Conservation (phyloP, 2,797 vertebrate species). For the Lindbergichthys nudifrons region DNA sequence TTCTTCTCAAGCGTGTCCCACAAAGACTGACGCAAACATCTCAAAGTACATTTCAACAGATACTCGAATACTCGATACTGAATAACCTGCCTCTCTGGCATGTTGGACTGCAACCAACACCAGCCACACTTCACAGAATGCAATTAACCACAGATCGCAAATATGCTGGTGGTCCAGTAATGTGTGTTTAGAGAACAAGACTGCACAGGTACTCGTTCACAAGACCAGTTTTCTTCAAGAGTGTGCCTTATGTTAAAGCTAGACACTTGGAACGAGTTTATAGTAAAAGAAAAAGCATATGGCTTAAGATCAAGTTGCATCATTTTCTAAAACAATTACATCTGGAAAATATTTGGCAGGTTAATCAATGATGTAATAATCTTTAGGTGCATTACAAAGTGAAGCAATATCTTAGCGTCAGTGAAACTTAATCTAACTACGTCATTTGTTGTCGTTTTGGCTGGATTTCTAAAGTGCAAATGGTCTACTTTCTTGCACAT, state of each 20-base stretch:
- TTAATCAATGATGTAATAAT: not conserved
- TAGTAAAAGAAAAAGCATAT: not conserved
- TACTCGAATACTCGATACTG: conserved; percentile 22
- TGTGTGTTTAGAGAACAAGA: not conserved
- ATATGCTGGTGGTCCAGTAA: conserved; percentile 33
- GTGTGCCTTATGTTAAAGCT: not conserved
- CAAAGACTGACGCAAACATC: not conserved
- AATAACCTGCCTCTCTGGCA: conserved; percentile 35
- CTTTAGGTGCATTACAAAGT: not conserved
- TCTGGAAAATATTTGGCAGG: accelerated
- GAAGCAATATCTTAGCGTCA: not conserved
- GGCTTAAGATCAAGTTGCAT: not conserved
- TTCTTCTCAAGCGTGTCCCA: conserved; percentile 12
- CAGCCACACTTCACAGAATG: not conserved
- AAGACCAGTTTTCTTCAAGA: not conserved
- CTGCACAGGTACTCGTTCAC: not conserved
- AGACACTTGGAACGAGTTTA: not conserved
- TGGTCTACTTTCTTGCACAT: not conserved
- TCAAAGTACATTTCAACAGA: conserved; percentile 16
- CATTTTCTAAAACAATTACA: not conserved
- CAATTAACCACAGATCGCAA: conserved; percentile 5
- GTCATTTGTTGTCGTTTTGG: not conserved
- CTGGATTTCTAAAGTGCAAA: not conserved
- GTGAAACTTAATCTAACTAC: not conserved
- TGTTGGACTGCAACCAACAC: not conserved